Base-by-base conservation (phyloP, 2,113 vertebrate species). In the Anarhynchus alexandrinus region DNA sequence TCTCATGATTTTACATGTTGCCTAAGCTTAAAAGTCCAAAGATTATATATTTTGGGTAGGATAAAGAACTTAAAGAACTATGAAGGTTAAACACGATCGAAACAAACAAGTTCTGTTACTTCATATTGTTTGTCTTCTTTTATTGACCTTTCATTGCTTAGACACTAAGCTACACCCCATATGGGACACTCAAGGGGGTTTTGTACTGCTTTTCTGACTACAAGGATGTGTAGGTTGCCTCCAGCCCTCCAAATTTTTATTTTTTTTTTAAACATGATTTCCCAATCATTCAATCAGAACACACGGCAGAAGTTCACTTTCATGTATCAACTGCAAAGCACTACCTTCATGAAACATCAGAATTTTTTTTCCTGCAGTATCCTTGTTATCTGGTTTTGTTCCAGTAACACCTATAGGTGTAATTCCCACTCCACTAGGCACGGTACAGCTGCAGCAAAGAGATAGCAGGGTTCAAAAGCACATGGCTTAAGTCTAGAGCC, bases 1-100 rank as follows among this genome's bases (percentile, higher is more conserved):
- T 77, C 54, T 69, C 62, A 66, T 43, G 29, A 88, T 92, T 97
- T 96, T 76, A 84, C 43, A 2, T 71, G 76, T 93, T 70, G 29
- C 82, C 80, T 66, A 86, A 79, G 65, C 49, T 79, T 79, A 90
- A 88, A 92, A 94, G 59, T 59, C 78, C 93, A 94, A 96, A 90
- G 29, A 83, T 61, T 20, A 62, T 43, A 45, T 59, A 55, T 82
- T 93, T 88, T 52, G 36, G 23, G 40, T 74, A 77, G 57, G 38
- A 64, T 57, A 73, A 65, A 77, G 43, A 30, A 79, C n/a, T 95
- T 95, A 32, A 78, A 96, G 84, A 77, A 57, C 38, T 73, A 6
- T 69, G 43, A 86, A 94, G 45, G 54, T 95, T 95, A 94, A 93
- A 66, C 6, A 32, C 2, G 18, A 73, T 8, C 9, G 34, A 78